Conservation (phyloP, 2,113 vertebrate species). For the Pluvialis apricaria region DNA sequence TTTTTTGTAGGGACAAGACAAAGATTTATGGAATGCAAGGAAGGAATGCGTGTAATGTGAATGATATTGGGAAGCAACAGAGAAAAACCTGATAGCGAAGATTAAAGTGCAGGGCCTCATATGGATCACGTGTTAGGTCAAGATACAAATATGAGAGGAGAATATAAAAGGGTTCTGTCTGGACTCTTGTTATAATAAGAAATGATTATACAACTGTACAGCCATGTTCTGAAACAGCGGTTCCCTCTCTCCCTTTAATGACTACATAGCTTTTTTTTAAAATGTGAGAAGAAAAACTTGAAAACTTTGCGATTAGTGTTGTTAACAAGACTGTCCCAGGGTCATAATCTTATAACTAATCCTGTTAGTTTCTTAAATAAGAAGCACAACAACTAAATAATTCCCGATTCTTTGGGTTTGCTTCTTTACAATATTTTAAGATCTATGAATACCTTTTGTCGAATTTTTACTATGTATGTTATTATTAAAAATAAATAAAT, state of each 20-base stretch:
- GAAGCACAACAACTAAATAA: not conserved
- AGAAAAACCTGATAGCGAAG: conserved; percentile 32
- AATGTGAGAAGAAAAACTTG: not conserved
- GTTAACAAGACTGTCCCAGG: not conserved
- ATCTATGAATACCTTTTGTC: not conserved
- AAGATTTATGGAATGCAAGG: conserved; percentile 65
- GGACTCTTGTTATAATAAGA: not conserved
- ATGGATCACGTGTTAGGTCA: conserved; percentile 14
- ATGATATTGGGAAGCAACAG: conserved; percentile 33
- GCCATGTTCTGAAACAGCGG: not conserved
- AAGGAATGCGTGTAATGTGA: conserved; percentile 46
- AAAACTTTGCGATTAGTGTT: not conserved
- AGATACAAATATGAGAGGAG: not conserved
- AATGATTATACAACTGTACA: not conserved
- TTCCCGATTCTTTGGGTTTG: not conserved
- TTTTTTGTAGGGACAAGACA: conserved; percentile 36
- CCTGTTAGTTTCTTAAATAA: not conserved
- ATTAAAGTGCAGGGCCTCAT: conserved; percentile 38
- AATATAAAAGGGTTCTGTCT: not conserved
- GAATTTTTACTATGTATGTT: not conserved
- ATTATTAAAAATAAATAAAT: not conserved
- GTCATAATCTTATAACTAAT: not conserved
- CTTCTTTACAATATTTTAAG: not conserved
- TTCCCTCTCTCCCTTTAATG: not conserved
- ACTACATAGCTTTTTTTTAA: not conserved